A percentile compares a stretch with the other conserved stretches of the same genome.
phyloP scores from a whole-genome alignment of 2,113 vertebrate genomes.

The Rissa tridactyla region DNA sequence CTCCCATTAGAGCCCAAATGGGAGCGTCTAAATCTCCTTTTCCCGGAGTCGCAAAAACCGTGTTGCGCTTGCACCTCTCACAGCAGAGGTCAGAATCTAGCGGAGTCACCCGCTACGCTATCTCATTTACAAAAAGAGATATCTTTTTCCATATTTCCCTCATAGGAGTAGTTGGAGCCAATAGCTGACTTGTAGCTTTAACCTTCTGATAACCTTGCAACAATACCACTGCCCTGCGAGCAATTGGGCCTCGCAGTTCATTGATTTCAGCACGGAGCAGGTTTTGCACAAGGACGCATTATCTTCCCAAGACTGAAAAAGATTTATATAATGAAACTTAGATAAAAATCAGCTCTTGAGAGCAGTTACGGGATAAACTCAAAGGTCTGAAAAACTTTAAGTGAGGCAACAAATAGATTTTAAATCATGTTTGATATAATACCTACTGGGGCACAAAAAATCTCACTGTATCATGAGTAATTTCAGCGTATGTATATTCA shows the following conservation, averaged over 20 bases:
- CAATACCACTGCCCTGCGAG: not conserved
- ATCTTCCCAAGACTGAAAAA: conserved; percentile 19
- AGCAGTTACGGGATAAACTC: not conserved
- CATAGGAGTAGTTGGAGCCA: not conserved
- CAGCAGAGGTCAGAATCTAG: conserved; percentile 6
- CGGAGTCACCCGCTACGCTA: not conserved
- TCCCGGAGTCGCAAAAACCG: not conserved
- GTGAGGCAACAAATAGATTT: not conserved
- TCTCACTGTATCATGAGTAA: not conserved
- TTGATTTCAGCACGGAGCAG: not conserved
- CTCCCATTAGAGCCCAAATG: not conserved
- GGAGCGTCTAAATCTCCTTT: not conserved
- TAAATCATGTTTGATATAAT: not conserved
- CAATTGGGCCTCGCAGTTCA: not conserved
- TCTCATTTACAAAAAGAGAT: not conserved
- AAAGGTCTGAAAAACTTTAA: conserved; percentile 2
- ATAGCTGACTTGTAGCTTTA: not conserved
- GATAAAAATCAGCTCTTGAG: conserved; percentile 59
- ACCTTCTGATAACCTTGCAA: conserved; percentile 46
- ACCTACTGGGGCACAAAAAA: not conserved
- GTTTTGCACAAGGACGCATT: not conserved
- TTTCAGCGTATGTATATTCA: not conserved
- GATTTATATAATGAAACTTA: conserved; percentile 28
- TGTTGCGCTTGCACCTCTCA: not conserved
- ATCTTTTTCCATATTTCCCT: not conserved